Evolutionary conservation across 2,888 invertebrate genomes (phyloP).

Genomic region (Apodemia zela): DNA sequence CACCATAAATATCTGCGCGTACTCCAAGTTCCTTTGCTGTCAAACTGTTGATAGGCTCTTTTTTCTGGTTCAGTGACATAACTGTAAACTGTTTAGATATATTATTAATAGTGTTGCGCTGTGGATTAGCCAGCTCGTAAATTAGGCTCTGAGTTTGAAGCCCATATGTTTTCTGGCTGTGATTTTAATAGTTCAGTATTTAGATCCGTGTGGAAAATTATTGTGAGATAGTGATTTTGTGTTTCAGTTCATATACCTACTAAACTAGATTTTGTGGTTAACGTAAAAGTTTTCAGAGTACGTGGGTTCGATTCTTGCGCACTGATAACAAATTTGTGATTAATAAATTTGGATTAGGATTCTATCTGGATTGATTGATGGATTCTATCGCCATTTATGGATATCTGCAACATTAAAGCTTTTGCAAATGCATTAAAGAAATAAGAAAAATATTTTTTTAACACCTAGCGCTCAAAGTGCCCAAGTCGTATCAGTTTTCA

Average conservation of each 20-base stretch:
- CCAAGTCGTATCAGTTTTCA: too few relatives aligned
- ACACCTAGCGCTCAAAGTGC: too few relatives aligned
- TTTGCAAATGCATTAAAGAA: too few relatives aligned
- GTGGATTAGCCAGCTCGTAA: constrained; percentile 29
- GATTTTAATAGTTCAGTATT: constrained; percentile 33
- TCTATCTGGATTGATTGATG: too few relatives aligned
- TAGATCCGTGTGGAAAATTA: neutral
- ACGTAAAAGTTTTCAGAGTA: neutral
- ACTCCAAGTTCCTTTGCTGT: constrained; percentile 30
- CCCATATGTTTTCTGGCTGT: constrained; percentile 32
- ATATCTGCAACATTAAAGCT: too few relatives aligned
- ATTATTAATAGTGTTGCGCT: constrained; percentile 34
- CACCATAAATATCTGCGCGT: constrained; percentile 55
- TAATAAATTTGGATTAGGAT: too few relatives aligned
- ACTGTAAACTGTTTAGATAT: constrained; percentile 33
- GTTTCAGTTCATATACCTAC: neutral
- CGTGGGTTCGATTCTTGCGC: neutral
- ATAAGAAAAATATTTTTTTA: too few relatives aligned
- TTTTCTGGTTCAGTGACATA: constrained; percentile 30
- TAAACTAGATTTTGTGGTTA: neutral
- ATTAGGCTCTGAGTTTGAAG: constrained; percentile 20
- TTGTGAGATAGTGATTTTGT: constrained; percentile 2
- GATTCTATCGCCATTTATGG: too few relatives aligned
- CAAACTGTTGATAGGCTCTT: constrained; percentile 31
- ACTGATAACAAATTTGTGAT: neutral